Evolutionary conservation across 2,797 vertebrate genomes (phyloP), one percentile per base, ranked within the genome.

Genomic region (Urocyon cinereoargenteus): DNA sequence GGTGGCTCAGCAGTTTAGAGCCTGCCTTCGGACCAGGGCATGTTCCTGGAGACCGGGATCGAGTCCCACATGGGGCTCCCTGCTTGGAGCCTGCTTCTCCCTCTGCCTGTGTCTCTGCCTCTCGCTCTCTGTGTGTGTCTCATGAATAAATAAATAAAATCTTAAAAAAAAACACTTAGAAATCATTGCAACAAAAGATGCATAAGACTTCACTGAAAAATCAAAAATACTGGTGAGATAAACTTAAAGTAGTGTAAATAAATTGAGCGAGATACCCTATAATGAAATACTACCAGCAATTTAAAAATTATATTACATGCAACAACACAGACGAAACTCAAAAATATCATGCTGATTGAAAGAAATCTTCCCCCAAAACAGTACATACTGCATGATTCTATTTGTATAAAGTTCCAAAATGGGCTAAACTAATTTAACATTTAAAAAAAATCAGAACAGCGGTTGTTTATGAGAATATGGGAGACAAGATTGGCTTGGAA

Each of bases 321-420:
- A 59, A 82, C 21, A 73, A 49, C 12, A 57, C 79, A 53, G 5
- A 84, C 94, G 21, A 75, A 94, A 94, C 18, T 61, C 62, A 84
- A 55, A 93, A 90, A 28, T 28, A 93, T 66, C 31, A 53, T 45
- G 14, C 64, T 45, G 34, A 94, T 70, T 83, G 53, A 97, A 92
- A 91, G 51, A 95, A 94, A 86, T 40, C 61, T 36, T 49, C 6
- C 28, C 28, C 66, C n/a, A n/a, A 79, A 96, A 86, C 7, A 83
- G 26, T 84, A 70, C 5, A 94, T 8, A 53, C 31, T 75, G 8
- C 40, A 62, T n/a, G 11, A 22, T n/a, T 90, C 9, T 79, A 66
- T 78, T 90, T 89, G 61, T 68, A 77, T 68, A n/a, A 24, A 86
- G 51, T 90, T 91, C 90, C 83, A 61, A 85, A 95, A 75, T 21